These are phyloP conservation scores for Prolemur simus DNA, from an alignment of 2,113 vertebrate species.

Conservation along the genomic window DNA sequence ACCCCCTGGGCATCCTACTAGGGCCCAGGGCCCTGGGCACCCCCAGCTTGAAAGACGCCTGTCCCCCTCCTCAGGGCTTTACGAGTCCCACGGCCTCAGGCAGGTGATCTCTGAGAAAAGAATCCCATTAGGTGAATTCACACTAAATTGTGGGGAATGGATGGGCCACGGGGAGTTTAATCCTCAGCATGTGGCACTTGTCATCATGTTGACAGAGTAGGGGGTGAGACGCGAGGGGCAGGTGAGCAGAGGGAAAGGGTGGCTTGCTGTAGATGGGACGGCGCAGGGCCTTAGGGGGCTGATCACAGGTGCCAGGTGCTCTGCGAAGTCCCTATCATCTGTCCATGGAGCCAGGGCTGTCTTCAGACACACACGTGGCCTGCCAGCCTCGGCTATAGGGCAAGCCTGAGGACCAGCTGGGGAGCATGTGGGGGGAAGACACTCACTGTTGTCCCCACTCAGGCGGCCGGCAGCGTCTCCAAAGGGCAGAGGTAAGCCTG, in stretches of 20 bases:
- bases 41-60: background rate
- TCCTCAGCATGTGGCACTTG: background rate
- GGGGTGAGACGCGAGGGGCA: background rate
- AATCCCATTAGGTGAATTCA: background rate
- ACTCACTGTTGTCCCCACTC: background rate
- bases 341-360: fast-evolving
- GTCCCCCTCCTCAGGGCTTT: background rate
- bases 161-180: no score
- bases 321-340: fast-evolving
- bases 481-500: background rate
- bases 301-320: background rate
- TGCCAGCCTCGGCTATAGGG: background rate
- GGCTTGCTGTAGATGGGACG: background rate
- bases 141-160: background rate
- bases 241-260: no score
- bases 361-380: background rate
- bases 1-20: no score
- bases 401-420: background rate
- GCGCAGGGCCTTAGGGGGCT: no score
- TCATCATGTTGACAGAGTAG: background rate
- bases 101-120: background rate
- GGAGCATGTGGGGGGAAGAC: fast-evolving
- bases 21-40: background rate
- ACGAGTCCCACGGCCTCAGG: background rate
- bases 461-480: background rate